These are phyloP conservation scores for Tetrax tetrax DNA, from an alignment of 2,113 vertebrate genomes.

Conservation along the genomic window DNA sequence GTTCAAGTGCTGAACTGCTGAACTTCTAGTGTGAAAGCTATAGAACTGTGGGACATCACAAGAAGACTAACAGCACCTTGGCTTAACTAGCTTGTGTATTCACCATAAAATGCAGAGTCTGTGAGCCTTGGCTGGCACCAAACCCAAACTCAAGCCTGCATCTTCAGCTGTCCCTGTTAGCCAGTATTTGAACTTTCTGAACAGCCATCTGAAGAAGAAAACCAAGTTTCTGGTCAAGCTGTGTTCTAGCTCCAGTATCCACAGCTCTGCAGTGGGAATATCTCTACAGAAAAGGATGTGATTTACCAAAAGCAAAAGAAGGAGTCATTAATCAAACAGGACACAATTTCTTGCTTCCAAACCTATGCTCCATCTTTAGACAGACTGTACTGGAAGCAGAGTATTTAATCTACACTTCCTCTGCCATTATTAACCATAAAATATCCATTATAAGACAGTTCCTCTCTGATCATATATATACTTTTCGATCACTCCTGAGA, in stretches of 20 bases:
- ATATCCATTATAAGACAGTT: not conserved
- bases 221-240: not conserved
- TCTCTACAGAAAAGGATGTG: not conserved
- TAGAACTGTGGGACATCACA: not conserved
- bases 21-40: not conserved
- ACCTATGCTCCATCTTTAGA: not conserved
- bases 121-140: not conserved
- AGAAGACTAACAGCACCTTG: not conserved
- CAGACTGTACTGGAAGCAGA: not conserved
- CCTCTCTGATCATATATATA: not conserved
- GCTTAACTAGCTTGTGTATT: not conserved
- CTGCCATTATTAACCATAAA: not conserved
- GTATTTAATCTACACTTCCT: not conserved
- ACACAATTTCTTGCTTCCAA: not conserved
- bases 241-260: not conserved
- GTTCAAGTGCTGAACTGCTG: not conserved
- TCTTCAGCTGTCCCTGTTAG: not conserved
- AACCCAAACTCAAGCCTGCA: not conserved
- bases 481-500: not conserved
- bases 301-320: not conserved
- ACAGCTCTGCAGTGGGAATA: not conserved
- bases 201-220: not conserved
- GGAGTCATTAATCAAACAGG: not conserved
- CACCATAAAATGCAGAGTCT: not conserved
- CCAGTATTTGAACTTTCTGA: not conserved